Evolutionary conservation across 2,888 invertebrate species (phyloP).

Genomic region (Erebia ligea): DNA sequence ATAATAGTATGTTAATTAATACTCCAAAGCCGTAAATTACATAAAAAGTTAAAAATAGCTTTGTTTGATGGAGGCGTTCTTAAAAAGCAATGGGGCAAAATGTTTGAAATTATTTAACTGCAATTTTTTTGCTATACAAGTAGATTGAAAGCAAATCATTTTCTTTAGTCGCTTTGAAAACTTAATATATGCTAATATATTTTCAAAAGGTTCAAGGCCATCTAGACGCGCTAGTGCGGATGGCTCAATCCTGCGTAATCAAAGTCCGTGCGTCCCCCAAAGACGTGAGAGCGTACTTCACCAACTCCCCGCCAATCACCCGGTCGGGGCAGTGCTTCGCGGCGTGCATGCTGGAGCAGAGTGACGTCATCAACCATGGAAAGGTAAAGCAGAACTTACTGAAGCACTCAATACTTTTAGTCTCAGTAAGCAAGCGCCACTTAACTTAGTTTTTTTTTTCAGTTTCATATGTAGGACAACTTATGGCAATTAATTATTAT

Average conservation of each 20-base stretch:
- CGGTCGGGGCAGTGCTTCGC: slow-evolving; percentile 76
- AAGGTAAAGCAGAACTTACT: slow-evolving; percentile 54
- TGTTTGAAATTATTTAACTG: no score
- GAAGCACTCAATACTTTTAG: no score
- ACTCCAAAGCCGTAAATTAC: no score
- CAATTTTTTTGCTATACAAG: no score
- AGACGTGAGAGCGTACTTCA: slow-evolving; percentile 75
- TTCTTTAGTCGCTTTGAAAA: no score
- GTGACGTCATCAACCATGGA: slow-evolving; percentile 74
- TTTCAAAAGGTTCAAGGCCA: slow-evolving; percentile 72
- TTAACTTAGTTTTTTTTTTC: no score
- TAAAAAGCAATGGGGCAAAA: background rate
- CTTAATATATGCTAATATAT: no score
- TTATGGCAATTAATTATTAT: no score
- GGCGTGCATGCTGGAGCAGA: slow-evolving; percentile 78
- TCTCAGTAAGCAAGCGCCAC: no score
- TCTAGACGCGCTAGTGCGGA: slow-evolving; percentile 70
- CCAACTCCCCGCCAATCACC: slow-evolving; percentile 72
- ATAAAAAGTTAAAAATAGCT: background rate
- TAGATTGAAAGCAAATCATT: no score
- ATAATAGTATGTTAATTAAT: no score
- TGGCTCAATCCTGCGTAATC: slow-evolving; percentile 76
- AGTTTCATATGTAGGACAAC: no score
- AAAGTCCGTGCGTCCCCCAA: slow-evolving; percentile 74
- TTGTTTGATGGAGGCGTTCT: background rate